These are phyloP conservation scores for Hipposideros armiger DNA, from an alignment of 2,113 vertebrate species.

Conservation along the genomic window DNA sequence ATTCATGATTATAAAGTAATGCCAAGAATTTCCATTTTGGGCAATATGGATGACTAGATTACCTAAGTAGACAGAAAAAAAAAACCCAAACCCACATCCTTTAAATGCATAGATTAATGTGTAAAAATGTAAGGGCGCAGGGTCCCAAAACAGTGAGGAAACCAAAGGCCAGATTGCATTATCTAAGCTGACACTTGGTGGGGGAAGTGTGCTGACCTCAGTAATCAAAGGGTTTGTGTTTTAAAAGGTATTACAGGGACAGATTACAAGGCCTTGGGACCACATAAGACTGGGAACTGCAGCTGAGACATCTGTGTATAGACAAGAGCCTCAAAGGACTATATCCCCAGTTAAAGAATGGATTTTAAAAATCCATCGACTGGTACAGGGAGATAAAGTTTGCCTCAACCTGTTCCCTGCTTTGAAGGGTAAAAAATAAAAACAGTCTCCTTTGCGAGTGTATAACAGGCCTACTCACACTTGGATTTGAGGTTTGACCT, in stretches of 20 bases:
- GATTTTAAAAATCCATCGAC: constrained; percentile 23
- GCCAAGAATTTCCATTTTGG: constrained; percentile 35
- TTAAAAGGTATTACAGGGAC: not conserved
- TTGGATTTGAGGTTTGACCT: not conserved
- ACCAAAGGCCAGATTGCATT: constrained; percentile 43
- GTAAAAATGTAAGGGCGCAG: not conserved
- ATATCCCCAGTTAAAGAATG: not conserved
- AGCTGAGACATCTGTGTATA: constrained; percentile 43
- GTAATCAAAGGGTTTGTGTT: constrained; percentile 3
- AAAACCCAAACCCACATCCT: not conserved
- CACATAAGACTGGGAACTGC: not conserved
- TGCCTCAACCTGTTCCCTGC: not conserved
- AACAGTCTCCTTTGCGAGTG: not conserved
- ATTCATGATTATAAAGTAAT: constrained; percentile 52
- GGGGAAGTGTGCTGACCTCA: constrained; percentile 13
- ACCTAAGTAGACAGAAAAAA: constrained; percentile 23
- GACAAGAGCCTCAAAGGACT: not conserved
- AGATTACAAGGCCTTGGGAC: not conserved
- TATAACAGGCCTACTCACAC: not conserved
- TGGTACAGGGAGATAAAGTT: not conserved
- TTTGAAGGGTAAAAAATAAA: not conserved
- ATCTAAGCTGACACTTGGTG: not conserved
- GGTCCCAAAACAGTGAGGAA: not conserved
- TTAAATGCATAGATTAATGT: not conserved
- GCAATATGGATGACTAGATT: constrained; percentile 6